These are phyloP conservation scores for Ormyrus nitidulus DNA, from an alignment of 2,888 invertebrate genomes.

Conservation along the genomic window DNA sequence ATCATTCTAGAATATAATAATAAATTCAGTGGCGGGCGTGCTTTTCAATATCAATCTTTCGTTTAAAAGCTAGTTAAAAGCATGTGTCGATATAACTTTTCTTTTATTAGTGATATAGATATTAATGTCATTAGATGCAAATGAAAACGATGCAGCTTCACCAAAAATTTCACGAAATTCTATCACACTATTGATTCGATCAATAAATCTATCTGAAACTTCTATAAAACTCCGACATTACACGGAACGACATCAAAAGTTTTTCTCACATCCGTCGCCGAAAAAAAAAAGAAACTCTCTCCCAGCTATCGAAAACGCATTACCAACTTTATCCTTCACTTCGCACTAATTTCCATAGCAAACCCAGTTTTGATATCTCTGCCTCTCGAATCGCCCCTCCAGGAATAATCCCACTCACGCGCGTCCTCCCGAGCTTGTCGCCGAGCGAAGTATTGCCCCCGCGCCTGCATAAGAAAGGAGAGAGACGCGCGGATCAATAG, in stretches of 20 bases:
- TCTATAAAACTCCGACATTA: too few species aligned
- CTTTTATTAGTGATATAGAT: too few species aligned
- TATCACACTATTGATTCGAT: not conserved
- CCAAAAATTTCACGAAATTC: too few species aligned
- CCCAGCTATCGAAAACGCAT: constrained; percentile 37
- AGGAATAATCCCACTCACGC: not conserved
- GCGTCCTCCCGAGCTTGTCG: not conserved
- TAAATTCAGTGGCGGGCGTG: too few species aligned
- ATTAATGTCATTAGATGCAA: not conserved
- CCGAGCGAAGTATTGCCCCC: constrained; percentile 2
- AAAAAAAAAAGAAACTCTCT: not conserved
- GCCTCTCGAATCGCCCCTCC: not conserved
- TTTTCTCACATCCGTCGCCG: not conserved
- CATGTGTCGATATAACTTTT: too few species aligned
- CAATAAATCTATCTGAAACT: too few species aligned
- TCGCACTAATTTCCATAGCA: constrained; percentile 10
- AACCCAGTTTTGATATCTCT: constrained; percentile 12
- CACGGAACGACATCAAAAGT: too few species aligned
- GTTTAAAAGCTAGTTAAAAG: too few species aligned
- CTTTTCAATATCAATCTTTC: too few species aligned
- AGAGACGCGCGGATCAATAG: constrained; percentile 36
- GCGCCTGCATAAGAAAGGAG: too few species aligned
- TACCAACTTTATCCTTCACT: constrained; percentile 17
- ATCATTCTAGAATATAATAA: too few species aligned
- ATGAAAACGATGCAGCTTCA: not conserved